These are phyloP conservation scores for Vespertilio murinus DNA, from an alignment of 2,797 vertebrate genomes.

Conservation along the genomic window DNA sequence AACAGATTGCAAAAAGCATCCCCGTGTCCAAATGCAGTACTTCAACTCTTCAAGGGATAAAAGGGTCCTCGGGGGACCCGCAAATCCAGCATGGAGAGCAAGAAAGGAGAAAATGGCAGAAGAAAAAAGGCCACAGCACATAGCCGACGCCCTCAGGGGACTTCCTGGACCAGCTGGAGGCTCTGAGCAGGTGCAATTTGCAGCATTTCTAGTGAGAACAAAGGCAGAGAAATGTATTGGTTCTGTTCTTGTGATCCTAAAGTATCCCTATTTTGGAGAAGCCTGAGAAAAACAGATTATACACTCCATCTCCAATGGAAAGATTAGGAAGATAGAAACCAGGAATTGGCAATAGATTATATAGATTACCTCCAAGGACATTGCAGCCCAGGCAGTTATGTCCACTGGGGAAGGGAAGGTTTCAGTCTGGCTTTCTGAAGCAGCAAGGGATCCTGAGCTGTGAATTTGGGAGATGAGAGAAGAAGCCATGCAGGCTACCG, in stretches of 20 bases:
- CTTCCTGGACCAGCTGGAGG: neutral
- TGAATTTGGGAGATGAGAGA: neutral
- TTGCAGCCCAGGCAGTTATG: neutral
- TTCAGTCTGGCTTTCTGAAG: neutral
- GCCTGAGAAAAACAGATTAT: neutral
- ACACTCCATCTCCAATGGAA: neutral
- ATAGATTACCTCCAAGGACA: neutral
- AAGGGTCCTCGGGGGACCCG: neutral
- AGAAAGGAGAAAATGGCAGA: slow-evolving; percentile 3
- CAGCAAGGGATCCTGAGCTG: neutral
- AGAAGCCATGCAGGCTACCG: fast-evolving
- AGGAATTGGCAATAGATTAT: neutral
- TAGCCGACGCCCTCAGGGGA: neutral
- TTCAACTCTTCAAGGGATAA: neutral
- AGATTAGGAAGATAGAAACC: slow-evolving; percentile 1
- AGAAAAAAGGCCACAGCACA: neutral
- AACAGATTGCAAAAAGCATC: neutral
- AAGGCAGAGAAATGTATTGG: neutral
- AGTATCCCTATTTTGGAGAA: neutral
- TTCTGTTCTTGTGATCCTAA: neutral
- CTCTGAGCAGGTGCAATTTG: neutral
- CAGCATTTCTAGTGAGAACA: neutral
- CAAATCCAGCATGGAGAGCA: neutral
- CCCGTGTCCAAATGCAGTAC: neutral
- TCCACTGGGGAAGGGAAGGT: neutral